These are phyloP conservation scores for Popillia japonica DNA, from an alignment of 1,140 invertebrate genomes.

Conservation along the genomic window DNA sequence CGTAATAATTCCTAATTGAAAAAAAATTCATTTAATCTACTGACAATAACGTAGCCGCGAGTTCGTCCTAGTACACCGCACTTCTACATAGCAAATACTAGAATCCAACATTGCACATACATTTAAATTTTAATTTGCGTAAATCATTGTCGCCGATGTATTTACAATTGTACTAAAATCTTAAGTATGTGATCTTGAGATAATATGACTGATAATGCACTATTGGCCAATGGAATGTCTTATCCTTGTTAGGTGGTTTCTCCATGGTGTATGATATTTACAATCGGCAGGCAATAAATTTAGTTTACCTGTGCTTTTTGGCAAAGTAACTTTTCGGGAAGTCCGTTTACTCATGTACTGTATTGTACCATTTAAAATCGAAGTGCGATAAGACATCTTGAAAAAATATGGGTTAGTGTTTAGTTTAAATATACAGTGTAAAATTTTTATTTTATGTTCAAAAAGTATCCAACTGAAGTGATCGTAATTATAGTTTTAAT, in stretches of 20 bases:
- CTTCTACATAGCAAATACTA: background rate
- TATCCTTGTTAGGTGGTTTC: conserved; percentile 52
- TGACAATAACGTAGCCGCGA: background rate
- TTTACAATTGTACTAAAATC: background rate
- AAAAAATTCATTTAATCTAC: background rate
- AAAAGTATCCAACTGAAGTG: conserved; percentile 39
- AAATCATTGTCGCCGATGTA: too few relatives aligned
- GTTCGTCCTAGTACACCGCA: background rate
- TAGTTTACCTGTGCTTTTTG: conserved; percentile 46
- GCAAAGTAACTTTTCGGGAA: conserved; percentile 39
- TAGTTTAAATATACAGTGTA: conserved; percentile 25
- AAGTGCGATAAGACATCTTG: background rate
- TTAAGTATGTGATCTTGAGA: conserved; percentile 55
- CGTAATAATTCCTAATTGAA: conserved; percentile 29
- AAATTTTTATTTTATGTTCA: too few relatives aligned
- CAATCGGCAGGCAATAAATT: conserved; percentile 46
- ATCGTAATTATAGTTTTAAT: conserved; percentile 46
- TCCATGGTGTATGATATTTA: conserved; percentile 51
- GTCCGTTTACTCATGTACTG: background rate
- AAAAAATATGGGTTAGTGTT: conserved; percentile 48
- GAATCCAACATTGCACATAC: background rate
- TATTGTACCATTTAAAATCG: conserved; percentile 36
- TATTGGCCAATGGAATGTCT: conserved; percentile 50
- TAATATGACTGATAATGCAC: conserved; percentile 53
- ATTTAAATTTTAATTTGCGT: too few relatives aligned